Percentiles rank a stretch among this genome's conserved stretches.
Conservation (phyloP, 2,113 vertebrate genomes). For the Deroptyus accipitrinus region DNA sequence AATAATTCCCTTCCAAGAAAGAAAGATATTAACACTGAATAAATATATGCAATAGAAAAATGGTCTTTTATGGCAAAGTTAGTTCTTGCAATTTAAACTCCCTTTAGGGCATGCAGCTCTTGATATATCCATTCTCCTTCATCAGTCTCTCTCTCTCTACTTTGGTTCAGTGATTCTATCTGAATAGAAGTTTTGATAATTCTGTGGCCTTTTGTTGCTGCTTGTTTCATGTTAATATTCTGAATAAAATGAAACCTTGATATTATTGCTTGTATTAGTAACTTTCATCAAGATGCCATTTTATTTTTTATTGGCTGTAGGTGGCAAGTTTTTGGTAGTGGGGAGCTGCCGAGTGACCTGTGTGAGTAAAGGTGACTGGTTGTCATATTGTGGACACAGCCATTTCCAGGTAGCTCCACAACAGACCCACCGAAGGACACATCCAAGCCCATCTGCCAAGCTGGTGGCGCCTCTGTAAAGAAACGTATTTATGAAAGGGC, state of each 20-base stretch:
- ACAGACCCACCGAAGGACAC: fast-evolving
- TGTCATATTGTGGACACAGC: neutral
- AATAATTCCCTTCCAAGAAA: neutral
- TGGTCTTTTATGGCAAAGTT: neutral
- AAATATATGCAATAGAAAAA: neutral
- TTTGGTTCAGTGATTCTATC: neutral
- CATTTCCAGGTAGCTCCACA: neutral
- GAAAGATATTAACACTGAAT: neutral
- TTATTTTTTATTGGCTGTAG: neutral
- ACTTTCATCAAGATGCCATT: neutral
- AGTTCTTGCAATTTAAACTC: neutral
- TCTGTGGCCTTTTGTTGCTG: neutral
- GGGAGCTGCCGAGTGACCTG: neutral
- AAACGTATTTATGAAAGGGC: neutral
- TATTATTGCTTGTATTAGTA: neutral
- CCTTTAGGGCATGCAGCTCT: neutral
- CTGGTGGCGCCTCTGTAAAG: neutral
- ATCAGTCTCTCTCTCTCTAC: neutral
- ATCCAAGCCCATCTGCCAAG: neutral
- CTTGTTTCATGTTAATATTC: neutral
- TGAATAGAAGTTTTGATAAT: neutral
- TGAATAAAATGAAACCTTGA: neutral
- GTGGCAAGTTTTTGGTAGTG: neutral
- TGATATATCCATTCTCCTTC: neutral
- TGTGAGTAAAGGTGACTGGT: neutral